phyloP scores from a whole-genome alignment of 2,113 vertebrate species.

The Chaetops frenatus region DNA sequence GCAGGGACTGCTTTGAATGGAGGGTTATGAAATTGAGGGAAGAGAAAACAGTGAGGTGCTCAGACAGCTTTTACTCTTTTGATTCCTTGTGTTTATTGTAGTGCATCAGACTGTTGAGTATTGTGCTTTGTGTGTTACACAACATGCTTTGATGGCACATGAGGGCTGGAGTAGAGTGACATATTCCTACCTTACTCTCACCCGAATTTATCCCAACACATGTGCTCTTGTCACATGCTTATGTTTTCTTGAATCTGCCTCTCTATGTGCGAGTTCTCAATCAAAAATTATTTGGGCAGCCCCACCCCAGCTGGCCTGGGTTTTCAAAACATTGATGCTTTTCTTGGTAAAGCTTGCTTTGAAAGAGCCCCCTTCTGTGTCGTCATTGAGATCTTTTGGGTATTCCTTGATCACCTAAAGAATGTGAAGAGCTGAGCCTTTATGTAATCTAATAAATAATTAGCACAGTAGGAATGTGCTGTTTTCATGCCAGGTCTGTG shows the following conservation, averaged over 20 bases:
- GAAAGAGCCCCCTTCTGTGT: neutral
- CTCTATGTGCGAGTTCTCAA: neutral
- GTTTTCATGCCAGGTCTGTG: neutral
- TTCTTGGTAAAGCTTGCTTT: neutral
- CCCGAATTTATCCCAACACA: neutral
- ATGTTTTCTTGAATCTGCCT: neutral
- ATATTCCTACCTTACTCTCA: neutral
- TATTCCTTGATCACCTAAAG: neutral
- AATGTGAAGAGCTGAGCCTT: neutral
- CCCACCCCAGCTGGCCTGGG: neutral
- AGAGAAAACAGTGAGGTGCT: neutral
- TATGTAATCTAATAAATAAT: neutral
- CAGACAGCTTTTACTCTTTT: neutral
- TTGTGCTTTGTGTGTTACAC: neutral
- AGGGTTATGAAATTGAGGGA: neutral
- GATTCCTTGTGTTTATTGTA: neutral
- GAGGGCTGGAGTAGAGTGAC: neutral
- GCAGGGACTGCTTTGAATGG: neutral
- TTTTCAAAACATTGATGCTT: neutral
- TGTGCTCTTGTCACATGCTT: neutral
- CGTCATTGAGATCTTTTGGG: neutral
- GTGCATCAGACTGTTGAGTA: neutral
- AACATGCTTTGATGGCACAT: neutral
- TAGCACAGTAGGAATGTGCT: neutral
- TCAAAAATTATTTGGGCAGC: neutral